A percentile compares a stretch with the other conserved stretches of the same genome.
These are phyloP conservation scores for Pygoscelis adeliae DNA, from an alignment of 2,113 vertebrate species.

Conservation along the genomic window DNA sequence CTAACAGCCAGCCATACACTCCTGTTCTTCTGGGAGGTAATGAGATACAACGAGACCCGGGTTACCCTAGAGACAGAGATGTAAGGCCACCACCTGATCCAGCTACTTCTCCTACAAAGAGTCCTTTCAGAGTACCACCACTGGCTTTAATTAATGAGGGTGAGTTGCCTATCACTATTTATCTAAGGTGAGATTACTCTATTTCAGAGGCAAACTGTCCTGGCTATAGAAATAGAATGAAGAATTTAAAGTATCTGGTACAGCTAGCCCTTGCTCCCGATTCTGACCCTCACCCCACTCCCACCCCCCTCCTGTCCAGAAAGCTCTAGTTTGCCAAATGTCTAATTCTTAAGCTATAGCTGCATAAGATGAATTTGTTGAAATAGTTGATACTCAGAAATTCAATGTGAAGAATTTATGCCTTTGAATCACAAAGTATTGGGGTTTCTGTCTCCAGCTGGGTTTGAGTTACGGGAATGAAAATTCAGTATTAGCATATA, in stretches of 20 bases:
- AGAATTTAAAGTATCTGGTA: not conserved
- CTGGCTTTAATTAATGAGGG: constrained; percentile 90
- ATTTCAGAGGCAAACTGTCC: not conserved
- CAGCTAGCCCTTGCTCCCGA: not conserved
- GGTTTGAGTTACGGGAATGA: not conserved
- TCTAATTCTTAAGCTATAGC: not conserved
- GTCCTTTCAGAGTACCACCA: constrained; percentile 81
- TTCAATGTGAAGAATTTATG: not conserved
- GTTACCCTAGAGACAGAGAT: constrained; percentile 82
- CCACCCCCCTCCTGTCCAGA: not conserved
- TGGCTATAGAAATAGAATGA: accelerated
- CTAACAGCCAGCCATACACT: constrained; percentile 83
- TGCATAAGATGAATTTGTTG: not conserved
- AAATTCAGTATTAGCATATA: not conserved
- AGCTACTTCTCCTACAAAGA: constrained; percentile 82
- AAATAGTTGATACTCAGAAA: not conserved
- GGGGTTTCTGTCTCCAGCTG: not conserved
- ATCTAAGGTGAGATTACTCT: not conserved
- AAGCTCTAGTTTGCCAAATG: not conserved
- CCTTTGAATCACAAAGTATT: not conserved
- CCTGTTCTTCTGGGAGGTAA: constrained; percentile 79
- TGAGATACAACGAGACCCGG: constrained; percentile 91
- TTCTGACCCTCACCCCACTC: no score
- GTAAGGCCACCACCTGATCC: constrained; percentile 77
- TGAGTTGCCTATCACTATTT: constrained; percentile 38